These are phyloP conservation scores for Heliconius charithonia DNA, from an alignment of 2,888 invertebrate species.

Conservation along the genomic window DNA sequence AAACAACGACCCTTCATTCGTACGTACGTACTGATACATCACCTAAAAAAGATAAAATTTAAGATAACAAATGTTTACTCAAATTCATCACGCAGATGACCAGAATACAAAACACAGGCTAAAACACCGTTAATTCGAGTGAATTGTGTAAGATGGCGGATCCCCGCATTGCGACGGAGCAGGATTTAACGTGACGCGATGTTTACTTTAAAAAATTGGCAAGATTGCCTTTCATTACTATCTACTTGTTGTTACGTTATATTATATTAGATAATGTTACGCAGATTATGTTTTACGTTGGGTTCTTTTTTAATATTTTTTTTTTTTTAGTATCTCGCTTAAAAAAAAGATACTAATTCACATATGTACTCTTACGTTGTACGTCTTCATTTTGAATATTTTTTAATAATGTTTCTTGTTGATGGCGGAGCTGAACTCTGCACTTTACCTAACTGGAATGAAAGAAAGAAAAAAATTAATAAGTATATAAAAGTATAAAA, in stretches of 20 bases:
- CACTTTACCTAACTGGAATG: too few species aligned
- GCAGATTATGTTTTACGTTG: too few species aligned
- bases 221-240: slow-evolving; percentile 33
- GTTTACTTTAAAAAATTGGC: slow-evolving; percentile 42
- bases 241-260: slow-evolving; percentile 6
- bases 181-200: slow-evolving; percentile 42
- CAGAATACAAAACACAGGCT: slow-evolving; percentile 35
- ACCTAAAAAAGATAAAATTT: slow-evolving; percentile 13
- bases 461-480: too few species aligned
- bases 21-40: background rate
- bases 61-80: slow-evolving; percentile 17
- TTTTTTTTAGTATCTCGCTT: too few species aligned
- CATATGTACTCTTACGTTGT: too few species aligned
- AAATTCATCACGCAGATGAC: slow-evolving; percentile 37
- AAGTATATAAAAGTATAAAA: too few species aligned
- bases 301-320: too few species aligned
- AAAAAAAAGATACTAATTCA: too few species aligned
- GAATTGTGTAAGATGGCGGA: slow-evolving; percentile 40
- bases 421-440: too few species aligned
- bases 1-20: background rate
- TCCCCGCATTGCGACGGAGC: slow-evolving; percentile 44
- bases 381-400: too few species aligned
- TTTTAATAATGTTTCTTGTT: too few species aligned
- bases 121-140: slow-evolving; percentile 42
- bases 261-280: background rate